phyloP scores from a whole-genome alignment of 2,113 vertebrate genomes.

The Cavia aperea region DNA sequence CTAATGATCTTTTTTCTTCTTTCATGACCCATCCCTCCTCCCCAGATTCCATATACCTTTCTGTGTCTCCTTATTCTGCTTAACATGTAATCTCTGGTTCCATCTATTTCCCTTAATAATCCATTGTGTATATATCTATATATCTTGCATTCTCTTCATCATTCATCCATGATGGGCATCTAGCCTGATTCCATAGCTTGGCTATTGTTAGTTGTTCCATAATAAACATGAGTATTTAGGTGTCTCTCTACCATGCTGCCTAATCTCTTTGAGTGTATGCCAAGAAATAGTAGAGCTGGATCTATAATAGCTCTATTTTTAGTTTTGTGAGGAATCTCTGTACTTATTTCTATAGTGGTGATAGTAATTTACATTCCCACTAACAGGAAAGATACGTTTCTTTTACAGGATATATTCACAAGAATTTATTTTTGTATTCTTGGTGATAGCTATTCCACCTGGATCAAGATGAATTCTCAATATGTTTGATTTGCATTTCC shows the following conservation, averaged over 20 bases:
- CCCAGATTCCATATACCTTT: neutral
- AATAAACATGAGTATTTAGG: neutral
- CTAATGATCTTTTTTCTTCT: neutral
- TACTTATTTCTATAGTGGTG: neutral
- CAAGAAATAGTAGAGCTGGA: neutral
- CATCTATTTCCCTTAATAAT: neutral
- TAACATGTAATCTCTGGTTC: neutral
- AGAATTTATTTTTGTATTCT: neutral
- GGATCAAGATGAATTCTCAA: neutral
- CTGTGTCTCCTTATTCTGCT: neutral
- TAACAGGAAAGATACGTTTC: neutral
- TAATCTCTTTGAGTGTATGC: neutral
- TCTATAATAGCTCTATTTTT: neutral
- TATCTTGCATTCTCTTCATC: neutral
- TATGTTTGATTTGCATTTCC: neutral
- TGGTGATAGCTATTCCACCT: neutral
- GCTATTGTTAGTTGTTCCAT: neutral
- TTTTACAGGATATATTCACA: neutral
- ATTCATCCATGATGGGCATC: neutral
- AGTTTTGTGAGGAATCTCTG: neutral
- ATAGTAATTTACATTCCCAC: neutral
- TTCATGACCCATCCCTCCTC: neutral
- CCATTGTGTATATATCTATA: neutral
- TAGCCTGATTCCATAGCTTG: neutral
- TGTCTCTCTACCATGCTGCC: neutral